Conservation (phyloP, 2,888 invertebrate genomes). For the Drosophila leonis region DNA sequence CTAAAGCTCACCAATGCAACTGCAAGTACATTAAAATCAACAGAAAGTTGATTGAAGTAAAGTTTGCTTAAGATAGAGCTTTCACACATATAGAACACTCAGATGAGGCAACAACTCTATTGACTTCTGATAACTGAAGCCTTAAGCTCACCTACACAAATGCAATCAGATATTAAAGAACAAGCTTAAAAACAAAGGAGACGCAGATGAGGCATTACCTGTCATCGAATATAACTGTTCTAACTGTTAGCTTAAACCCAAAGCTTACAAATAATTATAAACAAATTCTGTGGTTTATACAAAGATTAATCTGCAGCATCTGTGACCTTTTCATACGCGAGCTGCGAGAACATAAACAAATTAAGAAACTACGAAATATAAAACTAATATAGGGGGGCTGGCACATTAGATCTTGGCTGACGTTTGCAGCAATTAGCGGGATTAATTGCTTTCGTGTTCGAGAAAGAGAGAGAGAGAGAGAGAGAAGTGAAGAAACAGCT, state of each 20-base stretch:
- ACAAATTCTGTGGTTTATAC: background rate
- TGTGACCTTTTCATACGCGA: constrained; percentile 44
- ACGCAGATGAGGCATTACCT: background rate
- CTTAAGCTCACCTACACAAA: background rate
- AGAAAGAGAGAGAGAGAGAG: background rate
- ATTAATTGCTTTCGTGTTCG: constrained; percentile 64
- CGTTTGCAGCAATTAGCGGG: constrained; percentile 57
- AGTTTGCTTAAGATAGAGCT: background rate
- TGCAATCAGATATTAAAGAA: background rate
- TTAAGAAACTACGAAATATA: constrained; percentile 14
- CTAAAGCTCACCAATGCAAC: background rate
- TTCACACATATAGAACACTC: background rate
- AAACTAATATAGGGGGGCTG: constrained; percentile 51
- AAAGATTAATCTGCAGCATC: constrained; percentile 13
- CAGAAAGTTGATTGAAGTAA: background rate
- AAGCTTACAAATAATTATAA: background rate
- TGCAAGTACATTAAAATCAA: background rate
- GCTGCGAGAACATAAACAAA: constrained; percentile 14
- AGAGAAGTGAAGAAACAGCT: constrained; percentile 1
- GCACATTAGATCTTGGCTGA: constrained; percentile 56
- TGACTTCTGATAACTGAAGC: background rate
- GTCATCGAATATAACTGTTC: background rate
- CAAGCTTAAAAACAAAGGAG: background rate
- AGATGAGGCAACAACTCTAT: background rate
- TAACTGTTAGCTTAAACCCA: background rate